A percentile compares a stretch with the other conserved stretches of the same genome.
phyloP scores from a whole-genome alignment of 2,888 invertebrate genomes.

The Peribatodes rhomboidaria region DNA sequence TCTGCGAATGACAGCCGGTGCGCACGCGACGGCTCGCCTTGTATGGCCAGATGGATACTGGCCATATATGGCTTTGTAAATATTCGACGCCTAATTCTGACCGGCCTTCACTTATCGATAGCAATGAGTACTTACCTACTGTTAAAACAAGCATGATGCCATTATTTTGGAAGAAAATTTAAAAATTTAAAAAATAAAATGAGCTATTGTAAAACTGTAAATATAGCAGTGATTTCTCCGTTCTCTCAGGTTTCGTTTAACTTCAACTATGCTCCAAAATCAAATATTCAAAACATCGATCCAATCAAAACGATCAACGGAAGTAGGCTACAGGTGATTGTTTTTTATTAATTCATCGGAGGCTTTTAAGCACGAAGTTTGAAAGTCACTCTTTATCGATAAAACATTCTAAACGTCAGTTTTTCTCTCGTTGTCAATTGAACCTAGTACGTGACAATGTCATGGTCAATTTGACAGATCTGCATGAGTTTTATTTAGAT shows the following conservation, averaged over 20 bases:
- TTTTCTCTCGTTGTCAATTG: conserved; percentile 61
- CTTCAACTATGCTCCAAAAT: conserved; percentile 54
- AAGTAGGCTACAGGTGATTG: conserved; percentile 63
- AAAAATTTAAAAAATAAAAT: too few relatives aligned
- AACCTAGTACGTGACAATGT: conserved; percentile 73
- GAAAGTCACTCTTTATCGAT: conserved; percentile 25
- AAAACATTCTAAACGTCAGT: conserved; percentile 26
- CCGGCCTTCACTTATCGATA: conserved; percentile 43
- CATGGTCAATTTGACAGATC: conserved; percentile 73
- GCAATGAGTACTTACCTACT: neutral
- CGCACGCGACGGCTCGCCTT: conserved; percentile 54
- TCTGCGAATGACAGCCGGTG: conserved; percentile 50
- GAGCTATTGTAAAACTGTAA: too few relatives aligned
- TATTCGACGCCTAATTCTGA: conserved; percentile 74
- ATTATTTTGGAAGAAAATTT: neutral
- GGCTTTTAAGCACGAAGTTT: conserved; percentile 34
- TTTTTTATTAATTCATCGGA: conserved; percentile 47
- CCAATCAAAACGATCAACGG: conserved; percentile 63
- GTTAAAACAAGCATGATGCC: neutral
- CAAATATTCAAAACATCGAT: conserved; percentile 64
- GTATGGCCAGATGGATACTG: conserved; percentile 55
- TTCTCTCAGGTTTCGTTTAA: too few relatives aligned
- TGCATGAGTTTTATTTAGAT: conserved; percentile 51
- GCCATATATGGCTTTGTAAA: conserved; percentile 67
- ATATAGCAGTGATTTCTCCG: too few relatives aligned